phyloP scores from a whole-genome alignment of 1,140 invertebrate genomes.

The Aporrectodea caliginosa region DNA sequence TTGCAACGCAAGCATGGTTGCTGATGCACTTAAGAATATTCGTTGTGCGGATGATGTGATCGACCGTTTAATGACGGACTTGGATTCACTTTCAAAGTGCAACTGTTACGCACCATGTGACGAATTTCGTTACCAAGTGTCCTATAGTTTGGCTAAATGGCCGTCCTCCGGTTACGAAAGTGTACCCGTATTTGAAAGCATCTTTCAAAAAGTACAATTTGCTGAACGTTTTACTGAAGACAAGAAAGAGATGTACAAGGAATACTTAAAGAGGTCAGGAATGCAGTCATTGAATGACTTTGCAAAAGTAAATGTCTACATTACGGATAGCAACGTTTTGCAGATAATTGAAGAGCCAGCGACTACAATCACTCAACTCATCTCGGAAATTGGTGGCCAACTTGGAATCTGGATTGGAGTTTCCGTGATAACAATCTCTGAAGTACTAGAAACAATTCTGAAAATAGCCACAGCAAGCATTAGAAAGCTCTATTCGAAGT shows the following conservation, averaged over 20 bases:
- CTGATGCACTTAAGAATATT: background rate
- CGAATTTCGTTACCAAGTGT: background rate
- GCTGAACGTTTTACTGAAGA: background rate
- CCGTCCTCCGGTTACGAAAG: background rate
- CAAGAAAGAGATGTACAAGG: background rate
- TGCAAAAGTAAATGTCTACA: constrained; percentile 26
- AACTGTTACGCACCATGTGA: background rate
- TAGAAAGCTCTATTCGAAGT: too few relatives aligned
- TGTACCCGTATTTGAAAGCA: background rate
- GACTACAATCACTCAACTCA: constrained; percentile 16
- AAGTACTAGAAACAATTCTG: too few relatives aligned
- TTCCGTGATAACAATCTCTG: too few relatives aligned
- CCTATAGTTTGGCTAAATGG: background rate
- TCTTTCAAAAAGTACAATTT: background rate
- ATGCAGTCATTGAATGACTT: background rate
- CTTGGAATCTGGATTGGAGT: constrained; percentile 32
- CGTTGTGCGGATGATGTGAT: background rate
- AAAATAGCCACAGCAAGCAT: too few relatives aligned
- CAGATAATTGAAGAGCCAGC: constrained; percentile 31
- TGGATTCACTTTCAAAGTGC: background rate
- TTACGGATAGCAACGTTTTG: constrained; percentile 32
- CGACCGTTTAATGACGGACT: background rate
- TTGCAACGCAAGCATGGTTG: background rate
- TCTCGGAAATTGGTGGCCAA: constrained; percentile 33
- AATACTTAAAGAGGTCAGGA: background rate